These are phyloP conservation scores for Anhinga anhinga DNA, from an alignment of 2,113 vertebrate species.

Conservation along the genomic window DNA sequence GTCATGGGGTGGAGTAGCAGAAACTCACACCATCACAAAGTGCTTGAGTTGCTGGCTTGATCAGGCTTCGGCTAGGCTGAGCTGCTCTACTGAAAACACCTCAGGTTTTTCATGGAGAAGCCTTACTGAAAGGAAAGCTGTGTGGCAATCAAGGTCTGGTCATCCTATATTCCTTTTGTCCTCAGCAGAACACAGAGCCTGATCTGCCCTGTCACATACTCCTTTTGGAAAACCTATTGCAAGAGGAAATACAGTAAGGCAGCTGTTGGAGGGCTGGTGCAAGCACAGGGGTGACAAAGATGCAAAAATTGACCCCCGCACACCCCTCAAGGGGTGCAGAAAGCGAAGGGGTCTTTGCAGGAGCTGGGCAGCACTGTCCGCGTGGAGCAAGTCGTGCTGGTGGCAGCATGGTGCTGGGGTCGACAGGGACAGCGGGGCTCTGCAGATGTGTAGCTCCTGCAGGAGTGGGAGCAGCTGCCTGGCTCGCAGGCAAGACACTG, in stretches of 20 bases:
- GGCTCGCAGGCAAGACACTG: background rate
- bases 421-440: rapidly evolving
- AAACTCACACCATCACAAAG: background rate
- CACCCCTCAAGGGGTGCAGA: rapidly evolving
- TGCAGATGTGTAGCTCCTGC: background rate
- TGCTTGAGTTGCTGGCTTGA: background rate
- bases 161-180: background rate
- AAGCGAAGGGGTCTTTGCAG: background rate
- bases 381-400: rapidly evolving
- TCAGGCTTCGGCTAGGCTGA: background rate
- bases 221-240: background rate
- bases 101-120: background rate
- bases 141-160: background rate
- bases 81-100: background rate
- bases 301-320: rapidly evolving
- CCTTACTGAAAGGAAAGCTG: background rate
- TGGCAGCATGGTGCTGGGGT: rapidly evolving
- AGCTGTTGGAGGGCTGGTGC: background rate
- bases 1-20: background rate
- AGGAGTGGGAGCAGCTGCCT: background rate
- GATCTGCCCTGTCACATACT: rapidly evolving
- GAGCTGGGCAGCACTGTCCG: rapidly evolving
- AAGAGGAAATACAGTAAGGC: background rate
- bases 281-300: background rate
- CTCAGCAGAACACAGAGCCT: background rate